A percentile compares a stretch with the other conserved stretches of the same genome.
phyloP scores from a whole-genome alignment of 1,140 invertebrate genomes.

The Branchinecta lynchi region DNA sequence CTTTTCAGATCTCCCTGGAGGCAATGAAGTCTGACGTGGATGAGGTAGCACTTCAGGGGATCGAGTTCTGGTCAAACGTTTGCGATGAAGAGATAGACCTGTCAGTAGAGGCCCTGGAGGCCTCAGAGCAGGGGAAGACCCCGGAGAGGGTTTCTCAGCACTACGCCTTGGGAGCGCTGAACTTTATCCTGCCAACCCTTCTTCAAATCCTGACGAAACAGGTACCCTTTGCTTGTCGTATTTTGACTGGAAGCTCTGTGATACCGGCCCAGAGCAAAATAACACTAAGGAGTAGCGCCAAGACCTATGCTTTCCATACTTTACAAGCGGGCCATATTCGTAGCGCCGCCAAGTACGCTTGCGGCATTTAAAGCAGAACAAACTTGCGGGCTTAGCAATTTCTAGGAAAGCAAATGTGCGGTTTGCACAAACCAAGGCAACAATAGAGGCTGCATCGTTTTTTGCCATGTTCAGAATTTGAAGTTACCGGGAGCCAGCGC shows the following conservation, averaged over 20 bases:
- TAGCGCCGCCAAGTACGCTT: too few species aligned
- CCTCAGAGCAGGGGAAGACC: conserved; percentile 73
- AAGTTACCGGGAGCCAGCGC: too few species aligned
- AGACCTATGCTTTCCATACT: too few species aligned
- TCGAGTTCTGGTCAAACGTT: conserved; percentile 99
- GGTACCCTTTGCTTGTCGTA: conserved; percentile 27
- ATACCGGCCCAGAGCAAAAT: too few species aligned
- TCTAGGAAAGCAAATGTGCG: too few species aligned
- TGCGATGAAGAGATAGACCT: conserved; percentile 98
- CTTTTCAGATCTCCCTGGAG: conserved; percentile 72
- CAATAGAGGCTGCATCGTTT: too few species aligned
- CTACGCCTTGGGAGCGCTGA: conserved; percentile 91
- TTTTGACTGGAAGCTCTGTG: background rate
- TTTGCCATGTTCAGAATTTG: too few species aligned
- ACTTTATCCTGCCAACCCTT: conserved; percentile 84
- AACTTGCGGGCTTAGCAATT: too few species aligned
- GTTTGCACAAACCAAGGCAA: too few species aligned
- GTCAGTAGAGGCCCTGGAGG: conserved; percentile 84
- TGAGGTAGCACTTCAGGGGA: conserved; percentile 92
- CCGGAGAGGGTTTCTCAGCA: conserved; percentile 46
- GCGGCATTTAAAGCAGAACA: too few species aligned
- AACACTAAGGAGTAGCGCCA: too few species aligned
- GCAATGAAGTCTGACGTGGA: conserved; percentile 95
- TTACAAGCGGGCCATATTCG: too few species aligned
- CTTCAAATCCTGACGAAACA: conserved; percentile 90